Base-by-base conservation (phyloP, 1,140 invertebrate species). In the Pemphigus obesinymphae region DNA sequence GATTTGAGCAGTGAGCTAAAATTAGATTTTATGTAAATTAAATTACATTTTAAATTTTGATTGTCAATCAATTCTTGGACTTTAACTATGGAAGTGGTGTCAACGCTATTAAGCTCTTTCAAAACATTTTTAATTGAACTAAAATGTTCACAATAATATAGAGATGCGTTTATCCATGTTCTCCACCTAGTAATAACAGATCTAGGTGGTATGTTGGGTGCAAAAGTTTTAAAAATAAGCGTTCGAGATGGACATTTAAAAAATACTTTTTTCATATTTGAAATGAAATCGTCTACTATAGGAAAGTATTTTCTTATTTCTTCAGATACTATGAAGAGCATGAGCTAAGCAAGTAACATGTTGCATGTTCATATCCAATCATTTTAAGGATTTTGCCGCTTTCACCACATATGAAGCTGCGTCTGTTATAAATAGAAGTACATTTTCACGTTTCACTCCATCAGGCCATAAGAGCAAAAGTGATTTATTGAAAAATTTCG, bases 141-240 rank as follows among this genome's bases (percentile, higher is more conserved):
- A n/a, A n/a, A n/a, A n/a, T n/a, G n/a, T n/a, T n/a, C n/a, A n/a
- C n/a, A n/a, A n/a, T n/a, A n/a, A n/a, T n/a, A n/a, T n/a, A n/a
- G n/a, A n/a, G n/a, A n/a, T n/a, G n/a, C n/a, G n/a, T n/a, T n/a
- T n/a, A n/a, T n/a, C n/a, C n/a, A n/a, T n/a, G n/a, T n/a, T n/a
- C 82, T 68, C 84, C 84, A 84, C 10, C 82, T n/a, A 17, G 82
- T 82, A 13, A 82, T 1, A 0, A 83, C 50, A 43, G 82, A 76
- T 43, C 75, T 45, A 23, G 84, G 82, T 5, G 82, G 76, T 2
- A 83, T 20, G 0, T 82, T 76, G 17, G 82, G 82, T 58, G 45
- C 40, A 26, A 23, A 31, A n/a, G 58, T 76, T 50, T 82, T 63
- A 45, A 82, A 83, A 23, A 68, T 70, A 17, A 15, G 10, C 43